Conservation (phyloP, 1,140 invertebrate species). For the Heliconius hewitsoni region DNA sequence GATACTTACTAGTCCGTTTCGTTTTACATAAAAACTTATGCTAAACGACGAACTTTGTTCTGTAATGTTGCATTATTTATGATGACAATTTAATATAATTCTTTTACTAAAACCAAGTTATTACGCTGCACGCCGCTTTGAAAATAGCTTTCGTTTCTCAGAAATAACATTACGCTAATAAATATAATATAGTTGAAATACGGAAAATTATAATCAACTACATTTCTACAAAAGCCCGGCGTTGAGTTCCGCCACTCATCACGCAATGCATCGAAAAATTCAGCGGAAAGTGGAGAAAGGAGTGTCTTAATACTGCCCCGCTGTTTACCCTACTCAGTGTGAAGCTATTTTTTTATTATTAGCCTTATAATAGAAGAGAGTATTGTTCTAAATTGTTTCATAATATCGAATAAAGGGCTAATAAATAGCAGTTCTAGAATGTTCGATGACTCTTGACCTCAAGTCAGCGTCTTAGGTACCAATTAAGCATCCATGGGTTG, state of each 20-base stretch:
- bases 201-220: neutral
- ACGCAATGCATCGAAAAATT: too few species aligned
- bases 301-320: too few species aligned
- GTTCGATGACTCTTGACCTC: slow-evolving; percentile 38
- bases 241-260: too few species aligned
- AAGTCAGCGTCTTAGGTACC: slow-evolving; percentile 39
- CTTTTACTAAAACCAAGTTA: neutral
- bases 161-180: neutral
- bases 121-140: neutral
- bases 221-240: too few species aligned
- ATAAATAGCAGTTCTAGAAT: slow-evolving; percentile 37
- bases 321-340: too few species aligned
- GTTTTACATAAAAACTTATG: neutral
- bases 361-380: too few species aligned
- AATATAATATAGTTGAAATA: neutral
- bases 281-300: too few species aligned
- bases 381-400: neutral
- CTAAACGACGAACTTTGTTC: neutral
- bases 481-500: slow-evolving; percentile 32
- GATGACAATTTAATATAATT: slow-evolving; percentile 6
- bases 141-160: slow-evolving; percentile 4
- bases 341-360: too few species aligned
- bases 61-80: slow-evolving; percentile 8
- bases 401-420: slow-evolving; percentile 13
- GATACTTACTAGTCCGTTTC: neutral